Evolutionary conservation across 2,113 vertebrate species (phyloP).

Genomic region (Willisornis vidua): DNA sequence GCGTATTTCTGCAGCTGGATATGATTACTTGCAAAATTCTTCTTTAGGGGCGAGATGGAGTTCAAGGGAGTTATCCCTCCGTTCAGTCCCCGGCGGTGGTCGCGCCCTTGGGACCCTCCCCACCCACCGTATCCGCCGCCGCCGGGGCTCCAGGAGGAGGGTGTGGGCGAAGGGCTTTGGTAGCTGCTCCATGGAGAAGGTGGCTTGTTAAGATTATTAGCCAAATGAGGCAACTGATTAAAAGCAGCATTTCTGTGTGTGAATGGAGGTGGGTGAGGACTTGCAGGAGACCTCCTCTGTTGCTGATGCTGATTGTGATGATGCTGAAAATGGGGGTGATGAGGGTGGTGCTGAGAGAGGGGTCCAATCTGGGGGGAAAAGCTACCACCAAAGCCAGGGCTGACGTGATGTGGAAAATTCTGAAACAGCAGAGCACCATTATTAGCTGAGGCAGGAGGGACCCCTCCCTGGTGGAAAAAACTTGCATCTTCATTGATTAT

Average conservation of each 20-base stretch:
- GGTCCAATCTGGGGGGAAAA: conserved; percentile 97
- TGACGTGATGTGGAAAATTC: conserved; percentile 97
- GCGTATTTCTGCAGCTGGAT: conserved; percentile 94
- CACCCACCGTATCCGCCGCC: conserved; percentile 93
- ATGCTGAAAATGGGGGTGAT: conserved; percentile 95
- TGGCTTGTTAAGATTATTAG: conserved; percentile 93
- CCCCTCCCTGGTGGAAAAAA: conserved; percentile 91
- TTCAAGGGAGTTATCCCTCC: conserved; percentile 93
- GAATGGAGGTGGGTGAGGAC: conserved; percentile 93
- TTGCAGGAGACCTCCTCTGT: conserved; percentile 92
- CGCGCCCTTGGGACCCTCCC: conserved; percentile 95
- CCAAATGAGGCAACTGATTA: conserved; percentile 94
- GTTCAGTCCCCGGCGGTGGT: conserved; percentile 91
- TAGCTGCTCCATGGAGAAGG: conserved; percentile 98
- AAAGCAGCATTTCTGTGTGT: conserved; percentile 95
- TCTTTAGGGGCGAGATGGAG: conserved; percentile 97
- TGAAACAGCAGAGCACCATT: conserved; percentile 96
- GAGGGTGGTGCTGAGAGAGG: conserved; percentile 95
- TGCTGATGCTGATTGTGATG: conserved; percentile 97
- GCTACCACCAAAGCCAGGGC: conserved; percentile 93
- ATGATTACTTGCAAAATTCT: conserved; percentile 97
- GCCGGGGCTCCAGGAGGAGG: conserved; percentile 95
- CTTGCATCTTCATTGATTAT: conserved; percentile 96
- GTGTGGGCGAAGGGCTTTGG: conserved; percentile 95
- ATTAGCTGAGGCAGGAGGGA: conserved; percentile 89